Percentiles rank a stretch among this genome's conserved stretches.
Conservation (phyloP, 2,888 invertebrate genomes). For the Ecliptopera silaceata region DNA sequence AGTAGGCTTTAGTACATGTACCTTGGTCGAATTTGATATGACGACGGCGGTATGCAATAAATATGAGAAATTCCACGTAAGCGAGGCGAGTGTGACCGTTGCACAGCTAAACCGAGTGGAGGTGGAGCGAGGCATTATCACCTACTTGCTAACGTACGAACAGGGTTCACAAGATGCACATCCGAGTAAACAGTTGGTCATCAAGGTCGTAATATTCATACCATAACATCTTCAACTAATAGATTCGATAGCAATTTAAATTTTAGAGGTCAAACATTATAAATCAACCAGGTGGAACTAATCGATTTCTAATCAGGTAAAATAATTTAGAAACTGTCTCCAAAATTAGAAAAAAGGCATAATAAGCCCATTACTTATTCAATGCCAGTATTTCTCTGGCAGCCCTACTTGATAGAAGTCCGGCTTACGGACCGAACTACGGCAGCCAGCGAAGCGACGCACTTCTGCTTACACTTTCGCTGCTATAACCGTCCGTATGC, state of each 20-base stretch:
- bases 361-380: slow-evolving; percentile 4
- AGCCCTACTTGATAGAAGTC: slow-evolving; percentile 38
- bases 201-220: neutral
- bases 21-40: slow-evolving; percentile 42
- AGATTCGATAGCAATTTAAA: too few relatives aligned
- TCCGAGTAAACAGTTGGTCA: neutral
- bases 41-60: slow-evolving; percentile 50
- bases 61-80: slow-evolving; percentile 61
- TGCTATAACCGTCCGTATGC: slow-evolving; percentile 39
- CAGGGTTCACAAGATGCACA: slow-evolving; percentile 16
- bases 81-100: slow-evolving; percentile 53
- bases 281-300: neutral
- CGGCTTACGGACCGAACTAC: slow-evolving; percentile 30
- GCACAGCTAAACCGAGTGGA: slow-evolving; percentile 45
- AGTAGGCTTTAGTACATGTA: slow-evolving; percentile 31
- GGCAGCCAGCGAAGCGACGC: slow-evolving; percentile 35
- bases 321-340: slow-evolving; percentile 2
- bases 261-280: neutral
- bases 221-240: too few relatives aligned
- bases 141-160: slow-evolving; percentile 50
- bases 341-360: neutral
- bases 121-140: slow-evolving; percentile 70
- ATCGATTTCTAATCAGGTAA: neutral
- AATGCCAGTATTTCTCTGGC: slow-evolving; percentile 25
- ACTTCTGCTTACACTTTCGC: slow-evolving; percentile 62